Conservation (phyloP, 2,797 vertebrate genomes). For the Microchirus variegatus region DNA sequence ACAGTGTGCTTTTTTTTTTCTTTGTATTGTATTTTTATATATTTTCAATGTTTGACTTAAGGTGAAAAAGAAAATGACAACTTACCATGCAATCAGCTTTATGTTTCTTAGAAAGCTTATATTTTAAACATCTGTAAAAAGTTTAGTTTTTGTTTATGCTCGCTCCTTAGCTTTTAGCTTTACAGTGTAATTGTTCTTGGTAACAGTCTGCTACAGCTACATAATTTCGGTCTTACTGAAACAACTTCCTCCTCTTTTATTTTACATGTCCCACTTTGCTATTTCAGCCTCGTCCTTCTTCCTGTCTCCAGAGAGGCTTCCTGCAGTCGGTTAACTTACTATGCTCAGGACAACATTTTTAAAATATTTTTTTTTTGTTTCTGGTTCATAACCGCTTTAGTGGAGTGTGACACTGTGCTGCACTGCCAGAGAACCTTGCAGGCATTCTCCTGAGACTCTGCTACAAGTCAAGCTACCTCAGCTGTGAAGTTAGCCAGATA, state of each 20-base stretch:
- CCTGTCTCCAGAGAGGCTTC: slow-evolving; percentile 30
- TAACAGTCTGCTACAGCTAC: neutral
- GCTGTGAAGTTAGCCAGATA: slow-evolving; percentile 82
- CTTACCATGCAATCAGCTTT: too few species aligned
- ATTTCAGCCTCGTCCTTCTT: slow-evolving; percentile 14
- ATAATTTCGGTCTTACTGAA: slow-evolving; percentile 17
- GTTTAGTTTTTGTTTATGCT: neutral
- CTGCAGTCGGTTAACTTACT: slow-evolving; percentile 52
- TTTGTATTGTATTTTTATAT: too few species aligned
- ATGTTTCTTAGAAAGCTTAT: too few species aligned
- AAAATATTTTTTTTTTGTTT: slow-evolving; percentile 71
- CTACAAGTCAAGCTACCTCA: slow-evolving; percentile 80
- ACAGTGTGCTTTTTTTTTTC: too few species aligned
- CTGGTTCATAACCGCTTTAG: slow-evolving; percentile 59
- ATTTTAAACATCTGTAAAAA: neutral
- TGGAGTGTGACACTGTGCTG: slow-evolving; percentile 41
- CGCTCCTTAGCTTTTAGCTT: neutral
- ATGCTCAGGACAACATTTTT: slow-evolving; percentile 50
- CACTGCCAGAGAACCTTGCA: slow-evolving; percentile 67
- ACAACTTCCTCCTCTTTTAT: slow-evolving; percentile 41
- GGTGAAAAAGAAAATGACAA: too few species aligned
- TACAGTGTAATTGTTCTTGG: neutral
- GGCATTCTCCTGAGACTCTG: slow-evolving; percentile 69
- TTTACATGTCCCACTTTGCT: slow-evolving; percentile 36
- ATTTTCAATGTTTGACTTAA: too few species aligned